Base-by-base conservation (phyloP, 2,113 vertebrate genomes). In the Forbesichthys papilliferus region DNA sequence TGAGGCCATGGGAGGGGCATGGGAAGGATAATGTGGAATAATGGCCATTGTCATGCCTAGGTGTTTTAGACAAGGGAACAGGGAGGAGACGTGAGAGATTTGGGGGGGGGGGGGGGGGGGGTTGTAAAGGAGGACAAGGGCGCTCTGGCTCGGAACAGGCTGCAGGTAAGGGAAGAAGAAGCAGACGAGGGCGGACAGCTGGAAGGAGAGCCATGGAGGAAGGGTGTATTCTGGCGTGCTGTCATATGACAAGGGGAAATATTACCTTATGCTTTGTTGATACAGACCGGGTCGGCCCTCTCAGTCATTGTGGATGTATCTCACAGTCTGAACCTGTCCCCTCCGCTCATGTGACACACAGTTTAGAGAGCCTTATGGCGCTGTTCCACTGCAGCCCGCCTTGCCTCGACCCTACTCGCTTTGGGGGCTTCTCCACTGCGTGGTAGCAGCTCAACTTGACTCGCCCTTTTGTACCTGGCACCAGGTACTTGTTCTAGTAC, bases 11-110 rank as follows among this genome's bases (percentile, higher is more conserved):
- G 87, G 82, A 84, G 77, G 79, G 72, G 81, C 84, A 77, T 87
- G 87, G 86, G 86, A 89, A 74, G 72, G 73, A 60, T 73, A 11
- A 88, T 66, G 65, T 27, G 84, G 86, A 75, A 75, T n/a, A 64
- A 74, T 49, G 34, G 55, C 81, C 82, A 89, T 92, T 93, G 91
- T 93, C 87, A 71, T 67, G 78, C 69, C 75, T 77, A 83, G 88
- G 89, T 74, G 86, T 90, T 70, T 77, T 48, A 59, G 82, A 84
- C 76, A 86, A 82, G 82, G 68, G 70, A 77, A 8, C 64, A 61
- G 70, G 61, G 75, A 65, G 71, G 73, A 68, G 61, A 67, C 61
- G 65, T 55, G 55, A 52, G 64, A 59, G 53, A 70, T 18, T 71
- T 20, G 33, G 33, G 61, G 66, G 65, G 71, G 86, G 84, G 73